phyloP scores from a whole-genome alignment of 1,140 invertebrate genomes.

The Drosophila punjabiensis region DNA sequence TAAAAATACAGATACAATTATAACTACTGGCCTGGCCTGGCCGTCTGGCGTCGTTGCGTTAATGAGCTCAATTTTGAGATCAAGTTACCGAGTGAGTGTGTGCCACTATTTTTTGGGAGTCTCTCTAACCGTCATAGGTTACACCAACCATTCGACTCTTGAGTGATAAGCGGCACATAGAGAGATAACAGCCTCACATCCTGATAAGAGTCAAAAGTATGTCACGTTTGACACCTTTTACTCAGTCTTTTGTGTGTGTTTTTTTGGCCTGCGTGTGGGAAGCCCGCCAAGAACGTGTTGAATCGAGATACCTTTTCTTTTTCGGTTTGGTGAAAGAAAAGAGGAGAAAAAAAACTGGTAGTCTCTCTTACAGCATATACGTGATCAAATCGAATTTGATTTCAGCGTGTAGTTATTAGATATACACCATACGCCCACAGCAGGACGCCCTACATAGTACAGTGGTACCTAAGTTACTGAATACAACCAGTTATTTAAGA shows the following conservation, averaged over 20 bases:
- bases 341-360: constrained; percentile 7
- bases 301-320: constrained; percentile 51
- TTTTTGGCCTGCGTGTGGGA: constrained; percentile 31
- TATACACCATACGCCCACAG: constrained; percentile 30
- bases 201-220: constrained; percentile 73
- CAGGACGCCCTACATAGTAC: constrained; percentile 7
- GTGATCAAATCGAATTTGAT: constrained; percentile 71
- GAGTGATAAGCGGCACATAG: constrained; percentile 41
- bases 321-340: constrained; percentile 25
- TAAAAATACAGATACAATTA: constrained; percentile 61
- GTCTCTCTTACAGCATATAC: constrained; percentile 50
- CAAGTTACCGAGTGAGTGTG: constrained; percentile 39
- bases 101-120: constrained; percentile 12
- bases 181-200: constrained; percentile 61
- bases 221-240: constrained; percentile 70
- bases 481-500: background rate
- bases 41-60: constrained; percentile 59
- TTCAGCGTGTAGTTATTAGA: constrained; percentile 67
- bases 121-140: constrained; percentile 20
- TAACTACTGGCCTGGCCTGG: constrained; percentile 19
- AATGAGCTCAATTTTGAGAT: constrained; percentile 57
- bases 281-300: constrained; percentile 51
- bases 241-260: constrained; percentile 16
- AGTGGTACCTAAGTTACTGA: background rate
- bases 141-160: background rate